Base-by-base conservation (phyloP, 2,797 vertebrate species). In the Thripadectes ignobilis region DNA sequence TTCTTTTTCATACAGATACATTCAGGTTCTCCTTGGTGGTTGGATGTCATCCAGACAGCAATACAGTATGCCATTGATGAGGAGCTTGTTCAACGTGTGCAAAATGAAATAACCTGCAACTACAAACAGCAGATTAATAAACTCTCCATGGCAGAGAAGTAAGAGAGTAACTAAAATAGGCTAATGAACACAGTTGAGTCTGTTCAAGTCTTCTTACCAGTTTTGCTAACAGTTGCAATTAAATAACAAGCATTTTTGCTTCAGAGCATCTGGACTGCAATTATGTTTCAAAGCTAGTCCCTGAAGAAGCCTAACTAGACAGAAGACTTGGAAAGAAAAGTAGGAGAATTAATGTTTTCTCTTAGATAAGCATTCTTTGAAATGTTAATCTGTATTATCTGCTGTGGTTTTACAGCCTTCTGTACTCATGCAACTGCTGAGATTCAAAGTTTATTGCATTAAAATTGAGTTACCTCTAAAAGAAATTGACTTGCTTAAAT, bases 141-240 rank as follows among this genome's bases (percentile, higher is more conserved):
- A 94, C 95, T 99, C 67, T 99, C 99, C 93, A 99, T 99, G 99
- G 99, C 99, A 90, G 99, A 99, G 96, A 99, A 99, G 99, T 99
- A 98, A 98, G 96, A 65, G 17, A 91, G 82, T 63, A 90, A 61
- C 30, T 85, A 93, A 73, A 95, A 62, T 41, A 91, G 10, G 34
- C 23, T 93, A 67, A 66, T 36, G 68, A 79, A 59, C 63, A 17
- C 20, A 26, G 21, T 76, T 78, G 63, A 57, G 34, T 92, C 17
- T 72, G 13, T 14, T 76, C 34, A 72, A 23, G n/a, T 79, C 19
- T 23, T 94, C 26, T 90, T 36, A 65, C 6, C 30, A 21, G 9
- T 91, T 95, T 4, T 85, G 24, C 71, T 90, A 83, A 78, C 36
- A 81, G 8, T 46, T 86, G 9, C 27, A 84, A 7, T 91, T 97